Base-by-base conservation (phyloP, 2,888 invertebrate species). In the Cantharis lateralis region DNA sequence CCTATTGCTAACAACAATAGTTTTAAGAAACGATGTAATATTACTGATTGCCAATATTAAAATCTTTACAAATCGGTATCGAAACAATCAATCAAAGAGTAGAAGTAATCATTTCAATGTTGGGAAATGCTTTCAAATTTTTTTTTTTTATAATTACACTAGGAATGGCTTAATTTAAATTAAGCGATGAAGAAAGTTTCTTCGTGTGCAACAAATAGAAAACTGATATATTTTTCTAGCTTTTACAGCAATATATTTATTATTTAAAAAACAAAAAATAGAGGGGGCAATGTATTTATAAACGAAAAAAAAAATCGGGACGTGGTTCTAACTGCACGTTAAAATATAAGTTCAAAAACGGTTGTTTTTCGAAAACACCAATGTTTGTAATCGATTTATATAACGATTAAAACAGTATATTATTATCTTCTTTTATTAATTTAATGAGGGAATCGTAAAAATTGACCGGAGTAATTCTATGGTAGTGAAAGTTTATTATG, bases 1-100 rank as follows among this genome's bases (percentile, higher is more conserved):
- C 24, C 24, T 24, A 78, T 62, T 76, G 75, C 72, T 75, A 77
- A 77, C 76, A 77, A 80, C 77, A 72, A 77, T 75, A 68, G 62
- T 66, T 20, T 20, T 10, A 63, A 63, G 3, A 18, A 63, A 72
- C 16, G 48, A 61, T 62, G 64, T 62, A 70, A 32, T 32, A 28
- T 62, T 70, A 74, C 70, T 69, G 70, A 74, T 32, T 70, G 64
- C 63, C 63, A 68, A 70, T 74, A 74, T 74, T 74, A 63, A 74
- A 74, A 70, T 74, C 74, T 70, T 74, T 74, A 70, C 74, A 74
- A 74, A 48, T 69, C 74, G 74, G 74, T 61, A 32, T 62, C 70
- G 20, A 70, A 69, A 74, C 74, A 74, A 74, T 74, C 70, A 69
- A 70, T 74, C 74, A 74, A 74, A 74, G 74, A 70, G 48, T 48